phyloP scores from a whole-genome alignment of 2,113 vertebrate species.

The Indicator maculatus region DNA sequence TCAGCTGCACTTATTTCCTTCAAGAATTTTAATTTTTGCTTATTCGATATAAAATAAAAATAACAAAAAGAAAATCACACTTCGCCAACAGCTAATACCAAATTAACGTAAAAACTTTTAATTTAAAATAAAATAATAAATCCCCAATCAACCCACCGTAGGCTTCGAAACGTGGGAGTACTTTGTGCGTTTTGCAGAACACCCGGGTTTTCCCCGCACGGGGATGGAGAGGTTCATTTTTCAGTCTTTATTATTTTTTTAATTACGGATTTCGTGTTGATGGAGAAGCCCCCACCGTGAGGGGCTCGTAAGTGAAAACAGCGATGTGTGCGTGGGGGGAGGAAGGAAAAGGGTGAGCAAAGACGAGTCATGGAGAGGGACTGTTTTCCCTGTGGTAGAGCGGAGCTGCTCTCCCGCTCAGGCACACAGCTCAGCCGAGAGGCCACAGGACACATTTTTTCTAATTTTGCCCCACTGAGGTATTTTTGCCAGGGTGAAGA shows the following conservation, averaged over 20 bases:
- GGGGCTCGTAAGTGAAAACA: not conserved
- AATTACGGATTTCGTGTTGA: not conserved
- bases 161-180: not conserved
- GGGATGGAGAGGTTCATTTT: not conserved
- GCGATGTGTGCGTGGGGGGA: not conserved
- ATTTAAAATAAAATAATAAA: not conserved
- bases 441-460: not conserved
- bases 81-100: not conserved
- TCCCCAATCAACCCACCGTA: not conserved
- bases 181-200: constrained; percentile 2
- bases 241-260: not conserved
- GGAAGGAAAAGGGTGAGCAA: not conserved
- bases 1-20: not conserved
- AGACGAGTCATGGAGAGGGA: not conserved
- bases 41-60: not conserved
- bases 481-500: constrained; percentile 35
- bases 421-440: not conserved
- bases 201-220: not conserved
- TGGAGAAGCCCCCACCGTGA: not conserved
- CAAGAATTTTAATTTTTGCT: not conserved
- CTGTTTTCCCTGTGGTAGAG: not conserved
- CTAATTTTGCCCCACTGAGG: constrained; percentile 6
- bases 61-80: not conserved
- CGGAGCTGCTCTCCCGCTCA: not conserved
- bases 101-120: not conserved